Base-by-base conservation (phyloP, 2,113 vertebrate genomes). In the Oxygymnocypris stewartii region DNA sequence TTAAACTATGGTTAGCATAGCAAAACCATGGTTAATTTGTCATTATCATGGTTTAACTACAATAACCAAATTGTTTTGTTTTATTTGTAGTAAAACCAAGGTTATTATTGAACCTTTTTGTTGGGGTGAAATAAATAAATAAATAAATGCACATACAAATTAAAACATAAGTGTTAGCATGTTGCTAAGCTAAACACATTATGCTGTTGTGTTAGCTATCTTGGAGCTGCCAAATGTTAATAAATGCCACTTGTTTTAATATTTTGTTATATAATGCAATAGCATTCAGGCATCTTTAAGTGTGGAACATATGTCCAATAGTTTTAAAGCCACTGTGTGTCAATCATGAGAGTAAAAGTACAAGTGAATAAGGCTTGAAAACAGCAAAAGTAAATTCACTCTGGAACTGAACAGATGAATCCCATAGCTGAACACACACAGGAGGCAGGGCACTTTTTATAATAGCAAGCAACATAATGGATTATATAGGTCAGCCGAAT, bases 401-500 rank as follows among this genome's bases (percentile, higher is more conserved):
- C 37, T 57, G 51, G 44, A 40, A 44, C n/a, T 63, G 89, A 93
- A 92, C 94, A 93, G 92, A 92, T 93, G 93, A 92, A 92, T 90
- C 91, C 91, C 88, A 84, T 87, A 90, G 91, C 89, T 85, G 89
- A 92, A 92, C 92, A 90, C 92, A 93, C 90, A 91, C 93, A 93
- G 92, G 93, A 93, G 93, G 92, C 93, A 93, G 89, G 93, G 90
- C 93, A 93, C 88, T 92, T 94, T 94, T 93, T 78, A 95, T 94
- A 94, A 94, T 94, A 94, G 93, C 92, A 89, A 74, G 65, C 85
- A 91, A 94, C 90, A 94, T 95, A 95, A 95, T 95, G 94, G 94
- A 95, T 94, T 94, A 95, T 95, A 86, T 94, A 93, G 94, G 94
- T 95, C 95, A 95, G 85, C 87, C 88, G 92, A 91, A 93, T 94